These are phyloP conservation scores for Acrocephalus arundinaceus DNA, from an alignment of 2,113 vertebrate species.

Conservation along the genomic window DNA sequence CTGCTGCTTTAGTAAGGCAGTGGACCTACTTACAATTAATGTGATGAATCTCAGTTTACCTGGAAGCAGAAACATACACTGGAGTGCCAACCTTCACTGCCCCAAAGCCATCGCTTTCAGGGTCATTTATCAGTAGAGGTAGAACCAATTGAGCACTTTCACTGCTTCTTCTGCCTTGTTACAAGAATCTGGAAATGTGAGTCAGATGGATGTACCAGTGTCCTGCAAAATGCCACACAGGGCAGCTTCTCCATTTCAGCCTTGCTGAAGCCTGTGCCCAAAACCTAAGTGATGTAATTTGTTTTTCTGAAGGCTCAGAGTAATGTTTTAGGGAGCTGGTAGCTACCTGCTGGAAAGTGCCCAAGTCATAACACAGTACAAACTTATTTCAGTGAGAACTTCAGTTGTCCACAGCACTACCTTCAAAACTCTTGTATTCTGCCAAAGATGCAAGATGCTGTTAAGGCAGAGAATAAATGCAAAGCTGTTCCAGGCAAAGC, in stretches of 20 bases:
- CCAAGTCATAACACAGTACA: neutral
- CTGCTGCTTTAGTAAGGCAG: neutral
- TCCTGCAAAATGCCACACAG: neutral
- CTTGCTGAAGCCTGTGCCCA: neutral
- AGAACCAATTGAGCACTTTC: rapidly evolving
- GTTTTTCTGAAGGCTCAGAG: neutral
- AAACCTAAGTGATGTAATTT: rapidly evolving
- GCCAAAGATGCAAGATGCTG: neutral
- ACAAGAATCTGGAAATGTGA: neutral
- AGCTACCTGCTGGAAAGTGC: neutral
- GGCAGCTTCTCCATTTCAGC: neutral
- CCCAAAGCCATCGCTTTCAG: neutral
- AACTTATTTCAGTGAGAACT: neutral
- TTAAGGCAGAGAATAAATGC: neutral
- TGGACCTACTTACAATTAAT: neutral
- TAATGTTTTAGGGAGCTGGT: neutral
- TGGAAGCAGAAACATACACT: neutral
- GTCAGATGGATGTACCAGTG: neutral
- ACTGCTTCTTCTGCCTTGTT: neutral
- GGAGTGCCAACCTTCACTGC: neutral
- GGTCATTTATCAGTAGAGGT: neutral
- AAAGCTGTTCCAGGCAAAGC: neutral
- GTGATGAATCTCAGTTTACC: neutral
- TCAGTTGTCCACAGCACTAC: neutral
- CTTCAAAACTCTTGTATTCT: neutral